phyloP scores from a whole-genome alignment of 2,888 invertebrate species.

The Noctua pronuba region DNA sequence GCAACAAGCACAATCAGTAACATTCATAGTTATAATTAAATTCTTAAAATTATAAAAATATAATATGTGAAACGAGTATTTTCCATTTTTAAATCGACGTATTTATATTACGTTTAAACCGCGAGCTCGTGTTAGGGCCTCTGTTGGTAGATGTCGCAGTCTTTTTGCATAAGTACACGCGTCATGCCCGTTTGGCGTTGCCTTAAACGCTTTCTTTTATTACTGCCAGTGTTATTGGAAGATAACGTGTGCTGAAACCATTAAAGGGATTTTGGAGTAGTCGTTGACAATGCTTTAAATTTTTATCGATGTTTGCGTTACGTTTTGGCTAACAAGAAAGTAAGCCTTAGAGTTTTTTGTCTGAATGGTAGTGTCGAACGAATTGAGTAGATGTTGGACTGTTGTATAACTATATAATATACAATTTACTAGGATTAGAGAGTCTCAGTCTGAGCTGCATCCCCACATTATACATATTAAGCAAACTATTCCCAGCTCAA shows the following conservation, averaged over 20 bases:
- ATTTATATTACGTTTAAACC: too few species aligned
- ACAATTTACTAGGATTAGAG: neutral
- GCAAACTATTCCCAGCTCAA: neutral
- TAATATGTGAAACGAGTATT: too few species aligned
- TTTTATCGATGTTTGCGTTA: slow-evolving; percentile 21
- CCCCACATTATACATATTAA: too few species aligned
- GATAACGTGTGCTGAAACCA: slow-evolving; percentile 40
- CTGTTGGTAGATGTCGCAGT: neutral
- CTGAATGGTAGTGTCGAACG: too few species aligned
- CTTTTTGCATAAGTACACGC: neutral
- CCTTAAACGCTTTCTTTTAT: slow-evolving; percentile 41
- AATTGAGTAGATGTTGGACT: neutral
- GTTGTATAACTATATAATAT: too few species aligned
- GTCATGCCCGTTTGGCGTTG: neutral
- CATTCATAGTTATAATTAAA: too few species aligned
- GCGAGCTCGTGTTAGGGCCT: too few species aligned
- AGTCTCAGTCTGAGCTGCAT: neutral
- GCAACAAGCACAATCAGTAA: too few species aligned
- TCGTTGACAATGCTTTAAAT: slow-evolving; percentile 29
- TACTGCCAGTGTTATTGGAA: slow-evolving; percentile 42
- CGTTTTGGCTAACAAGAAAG: slow-evolving; percentile 7
- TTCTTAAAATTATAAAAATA: too few species aligned
- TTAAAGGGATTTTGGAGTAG: slow-evolving; percentile 19
- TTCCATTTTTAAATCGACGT: too few species aligned
- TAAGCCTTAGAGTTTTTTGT: neutral